Base-by-base conservation (phyloP, 1,140 invertebrate genomes). In the Sminthurinus signatus region DNA sequence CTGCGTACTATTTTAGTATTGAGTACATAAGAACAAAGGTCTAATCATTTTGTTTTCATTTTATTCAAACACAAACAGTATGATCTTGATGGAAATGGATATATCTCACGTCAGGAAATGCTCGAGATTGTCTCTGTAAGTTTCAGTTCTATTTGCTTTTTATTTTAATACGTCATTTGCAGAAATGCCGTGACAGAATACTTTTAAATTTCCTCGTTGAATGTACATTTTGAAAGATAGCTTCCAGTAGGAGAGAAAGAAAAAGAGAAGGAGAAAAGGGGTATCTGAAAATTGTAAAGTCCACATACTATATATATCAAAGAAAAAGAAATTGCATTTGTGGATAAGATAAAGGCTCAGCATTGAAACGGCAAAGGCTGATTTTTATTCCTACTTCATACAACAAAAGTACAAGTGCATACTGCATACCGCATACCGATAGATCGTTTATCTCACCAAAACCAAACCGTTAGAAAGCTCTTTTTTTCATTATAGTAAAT, bases 101-200 rank as follows among this genome's bases (percentile, higher is more conserved):
- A 91, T 78, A 96, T 96, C 76, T 95, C 91, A 48, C 80, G 91
- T 66, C 90, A 94, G 75, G 92, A 96, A 81, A 96, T 96, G 93
- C 81, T 96, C 46, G 92, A 95, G 84, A 96, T 96, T 75, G 92
- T 96, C 64, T 93, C 91, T 73, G 92, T 95, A 78, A 84, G 86
- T n/a, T n/a, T n/a, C n/a, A n/a, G n/a, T n/a, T n/a, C n/a, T 81
- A 73, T 65, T 36, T 64, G 60, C 21, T 56, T 39, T 29, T 58
- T 25, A 28, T 32, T 29, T 28, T 62, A 32, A 8, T 39, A 39
- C 8, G 8, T 39, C 17, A 39, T 10, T 39, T 39, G 8, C 36
- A 8, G 17, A 39, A 10, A 39, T 39, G 8, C 17, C 17, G 36
- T 39, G 17, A 46, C 15, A 14, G 4, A 4, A n/a, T n/a, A 8